Base-by-base conservation (phyloP, 1,140 invertebrate species). In the Ceratosolen fusciceps region DNA sequence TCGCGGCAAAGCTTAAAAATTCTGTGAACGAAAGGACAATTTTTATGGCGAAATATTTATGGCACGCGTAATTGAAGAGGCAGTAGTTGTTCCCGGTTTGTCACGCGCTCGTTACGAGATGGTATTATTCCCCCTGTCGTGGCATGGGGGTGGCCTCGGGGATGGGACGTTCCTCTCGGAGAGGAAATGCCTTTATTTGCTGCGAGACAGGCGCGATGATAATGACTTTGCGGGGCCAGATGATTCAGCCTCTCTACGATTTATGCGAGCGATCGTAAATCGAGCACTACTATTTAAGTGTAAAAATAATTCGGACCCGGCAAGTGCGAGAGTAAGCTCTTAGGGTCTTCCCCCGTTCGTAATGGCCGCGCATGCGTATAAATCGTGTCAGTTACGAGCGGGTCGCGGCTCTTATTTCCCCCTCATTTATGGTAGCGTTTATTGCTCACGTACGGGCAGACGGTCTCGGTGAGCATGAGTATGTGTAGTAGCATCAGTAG, bases 31-130 rank as follows among this genome's bases (percentile, higher is more conserved):
- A 71, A 71, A 54, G 21, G 47, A 21, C n/a, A 21, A 43, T 52
- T 71, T 71, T 71, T n/a, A n/a, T n/a, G n/a, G 29, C 68, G 68
- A 71, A 71, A 71, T 71, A 43, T 71, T 52, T 54, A 26, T 2
- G 24, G 24, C 3, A 26, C 26, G 29, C n/a, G 16, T 71, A 71
- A 71, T 71, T 54, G 68, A 71, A 71, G 68, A 71, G 47, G 7
- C 26, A 34, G 47, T 71, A 19, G 67, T 70, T 49, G 12, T 0
- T 29, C 26, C 43, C 34, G 43, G 29, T n/a, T n/a, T n/a, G n/a
- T n/a, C n/a, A n/a, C n/a, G n/a, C n/a, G n/a, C 14, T 26, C 1
- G 29, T 49, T 70, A 52, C 56, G 75, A 77, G 71, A 77, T 9
- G 65, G 21, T 14, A 12, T 12, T 49, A 39, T 26, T 19, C 54